Base-by-base conservation (phyloP, 2,113 vertebrate genomes). In the Labeo rohita region DNA sequence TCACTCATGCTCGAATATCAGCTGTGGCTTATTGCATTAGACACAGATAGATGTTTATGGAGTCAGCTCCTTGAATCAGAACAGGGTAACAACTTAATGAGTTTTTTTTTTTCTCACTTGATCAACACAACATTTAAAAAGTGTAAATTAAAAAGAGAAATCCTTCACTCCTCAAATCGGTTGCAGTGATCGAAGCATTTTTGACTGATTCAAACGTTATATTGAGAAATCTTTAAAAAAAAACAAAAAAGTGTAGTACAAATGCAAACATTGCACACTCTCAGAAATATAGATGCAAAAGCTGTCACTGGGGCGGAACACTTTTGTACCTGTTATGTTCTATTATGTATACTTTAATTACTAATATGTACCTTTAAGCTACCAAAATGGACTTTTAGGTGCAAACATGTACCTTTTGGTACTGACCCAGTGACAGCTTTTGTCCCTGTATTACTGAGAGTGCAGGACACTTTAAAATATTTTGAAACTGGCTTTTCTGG, bases 1-100 rank as follows among this genome's bases (percentile, higher is more conserved):
- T 49, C 12, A 15, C 72, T 75, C 7, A 8, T 49, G 3, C 73
- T 75, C 5, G 11, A 50, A n/a, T n/a, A 50, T 75, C 73, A 50
- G 73, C 21, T 50, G 43, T 75, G 45, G 21, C 6, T 49, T n/a
- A 75, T 75, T 28, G n/a, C 72, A 28, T 50, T 72, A 43, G 36
- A 6, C 12, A 28, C 72, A 75, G 18, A 21, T 23, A 6, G n/a
- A 75, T 49, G 72, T 74, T 49, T 13, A 49, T 50, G 12, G 11
- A 13, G 73, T 49, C 73, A 28, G n/a, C n/a, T 75, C n/a, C 45
- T 28, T 75, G 45, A 75, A 49, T 75, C 45, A 75, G 47, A 50
- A 23, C n/a, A 75, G 73, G 45, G n/a, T 50, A 8, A 75, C 43
- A 28, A 50, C 12, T 47, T 23, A 0, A 4, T 73, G 1, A 43